Evolutionary conservation across 2,113 vertebrate genomes (phyloP), one percentile per base, ranked within the genome.

Genomic region (Taxidea taxus): DNA sequence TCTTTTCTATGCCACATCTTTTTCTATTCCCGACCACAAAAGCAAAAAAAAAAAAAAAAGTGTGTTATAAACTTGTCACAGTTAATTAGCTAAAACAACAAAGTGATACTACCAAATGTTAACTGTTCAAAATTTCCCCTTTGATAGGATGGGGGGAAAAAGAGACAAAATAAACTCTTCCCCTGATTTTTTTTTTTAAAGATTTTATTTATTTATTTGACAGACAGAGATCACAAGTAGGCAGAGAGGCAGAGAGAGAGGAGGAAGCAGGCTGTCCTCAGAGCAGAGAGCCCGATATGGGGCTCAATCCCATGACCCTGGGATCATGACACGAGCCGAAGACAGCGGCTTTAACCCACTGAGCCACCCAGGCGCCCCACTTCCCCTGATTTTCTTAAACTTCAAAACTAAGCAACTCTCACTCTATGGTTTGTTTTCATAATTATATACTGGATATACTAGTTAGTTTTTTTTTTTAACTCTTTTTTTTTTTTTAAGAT

Each of bases 321-420:
- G n/a, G n/a, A n/a, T n/a, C n/a, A n/a, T n/a, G n/a, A n/a, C n/a
- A n/a, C n/a, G n/a, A n/a, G n/a, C n/a, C n/a, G n/a, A n/a, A n/a
- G n/a, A n/a, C n/a, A n/a, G n/a, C n/a, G n/a, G n/a, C n/a, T n/a
- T n/a, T n/a, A n/a, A n/a, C n/a, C n/a, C n/a, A n/a, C n/a, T n/a
- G n/a, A n/a, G n/a, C n/a, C n/a, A n/a, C n/a, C n/a, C n/a, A n/a
- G n/a, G n/a, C n/a, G n/a, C n/a, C n/a, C n/a, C n/a, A n/a, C 39
- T 88, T 75, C 34, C 78, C 47, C 25, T 84, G 68, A 86, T 95
- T 91, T 74, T 39, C 39, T 95, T 66, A 74, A 68, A 91, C 23
- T 80, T 80, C 23, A 39, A 97, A 96, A 81, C 62, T 84, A 60
- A 94, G n/a, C 49, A 80, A 80, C 37, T 84, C 37, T 87, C 21